Conservation (phyloP, 2,113 vertebrate species). For the Odontophorus gujanensis region DNA sequence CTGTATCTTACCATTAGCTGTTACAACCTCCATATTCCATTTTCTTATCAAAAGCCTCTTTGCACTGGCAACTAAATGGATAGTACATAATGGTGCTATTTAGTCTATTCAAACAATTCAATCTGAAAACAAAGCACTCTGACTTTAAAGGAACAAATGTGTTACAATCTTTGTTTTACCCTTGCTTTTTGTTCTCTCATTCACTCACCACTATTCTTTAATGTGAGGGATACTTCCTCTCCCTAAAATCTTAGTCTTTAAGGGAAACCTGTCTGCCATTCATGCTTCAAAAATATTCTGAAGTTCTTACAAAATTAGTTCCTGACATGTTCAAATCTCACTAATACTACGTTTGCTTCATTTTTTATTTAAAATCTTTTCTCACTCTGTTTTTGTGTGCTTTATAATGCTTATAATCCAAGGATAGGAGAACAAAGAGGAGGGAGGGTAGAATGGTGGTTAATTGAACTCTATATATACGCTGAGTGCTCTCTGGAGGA, state of each 20-base stretch:
- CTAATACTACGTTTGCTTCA: background rate
- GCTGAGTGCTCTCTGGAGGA: background rate
- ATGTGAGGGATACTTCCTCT: background rate
- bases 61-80: constrained; percentile 26
- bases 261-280: background rate
- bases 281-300: background rate
- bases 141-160: constrained; percentile 6
- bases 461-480: background rate
- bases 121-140: constrained; percentile 31
- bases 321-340: background rate
- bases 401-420: background rate
- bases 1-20: background rate
- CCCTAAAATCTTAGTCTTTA: background rate
- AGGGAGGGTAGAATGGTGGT: background rate
- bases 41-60: constrained; percentile 25
- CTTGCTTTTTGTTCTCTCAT: background rate
- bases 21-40: background rate
- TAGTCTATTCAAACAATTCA: constrained; percentile 49
- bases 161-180: background rate
- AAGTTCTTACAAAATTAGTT: background rate
- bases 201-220: background rate
- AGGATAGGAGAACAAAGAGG: background rate
- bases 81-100: constrained; percentile 11
- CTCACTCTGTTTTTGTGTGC: background rate
- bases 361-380: background rate